Conservation (phyloP, 2,797 vertebrate genomes). For the Erethizon dorsatum region DNA sequence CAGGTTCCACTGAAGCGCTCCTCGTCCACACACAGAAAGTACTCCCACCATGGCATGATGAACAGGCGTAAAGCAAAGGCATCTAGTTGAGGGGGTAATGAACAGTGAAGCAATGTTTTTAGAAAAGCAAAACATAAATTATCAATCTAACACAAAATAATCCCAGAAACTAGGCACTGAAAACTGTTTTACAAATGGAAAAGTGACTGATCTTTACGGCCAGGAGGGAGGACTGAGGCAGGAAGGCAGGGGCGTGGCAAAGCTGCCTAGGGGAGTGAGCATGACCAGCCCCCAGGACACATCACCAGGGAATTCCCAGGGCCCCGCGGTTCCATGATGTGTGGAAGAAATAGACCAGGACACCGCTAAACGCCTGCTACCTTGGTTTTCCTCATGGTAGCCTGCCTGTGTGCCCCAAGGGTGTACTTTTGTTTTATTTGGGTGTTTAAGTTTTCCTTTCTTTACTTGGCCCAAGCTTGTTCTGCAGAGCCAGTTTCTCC, state of each 20-base stretch:
- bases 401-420: background rate
- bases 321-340: fast-evolving
- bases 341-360: background rate
- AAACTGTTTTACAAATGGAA: background rate
- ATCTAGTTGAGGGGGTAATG: background rate
- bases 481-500: background rate
- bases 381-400: background rate
- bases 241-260: background rate
- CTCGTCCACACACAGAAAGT: background rate
- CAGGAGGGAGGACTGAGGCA: background rate
- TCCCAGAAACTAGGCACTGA: background rate
- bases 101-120: background rate
- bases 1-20: background rate
- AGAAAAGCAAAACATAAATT: conserved; percentile 2
- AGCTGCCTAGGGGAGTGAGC: background rate
- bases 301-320: background rate
- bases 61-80: background rate
- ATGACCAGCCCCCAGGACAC: background rate
- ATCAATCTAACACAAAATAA: background rate
- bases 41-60: background rate
- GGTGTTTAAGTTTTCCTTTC: background rate
- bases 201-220: background rate
- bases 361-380: background rate
- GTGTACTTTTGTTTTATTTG: background rate
- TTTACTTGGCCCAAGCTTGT: background rate